Base-by-base conservation (phyloP, 2,113 vertebrate species). In the Orientallactaga bullata region DNA sequence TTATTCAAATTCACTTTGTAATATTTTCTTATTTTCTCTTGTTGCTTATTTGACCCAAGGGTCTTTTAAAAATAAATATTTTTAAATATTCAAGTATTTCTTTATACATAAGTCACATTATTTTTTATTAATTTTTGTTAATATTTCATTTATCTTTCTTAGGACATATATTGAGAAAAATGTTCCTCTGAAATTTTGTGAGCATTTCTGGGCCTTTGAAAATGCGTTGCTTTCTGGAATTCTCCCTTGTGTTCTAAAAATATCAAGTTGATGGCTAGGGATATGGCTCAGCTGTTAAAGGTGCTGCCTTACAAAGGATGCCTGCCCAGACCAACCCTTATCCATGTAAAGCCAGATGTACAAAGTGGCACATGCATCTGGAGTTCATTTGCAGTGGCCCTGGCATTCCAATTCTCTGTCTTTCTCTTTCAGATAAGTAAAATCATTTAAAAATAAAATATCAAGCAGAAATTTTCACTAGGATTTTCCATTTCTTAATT, bases 1-100 rank as follows among this genome's bases (percentile, higher is more conserved):
- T 69, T 68, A 92, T 42, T 61, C 55, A 90, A 92, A 79, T 87
- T 92, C 37, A 74, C 1, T 20, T 77, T 95, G 21, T 73, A 86
- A 80, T 93, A 69, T 63, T 79, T 89, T 84, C 35, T 51, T 51
- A 79, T 24, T 83, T 89, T 60, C 17, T 16, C 60, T 79, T 76
- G 5, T n/a, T 30, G 84, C 9, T 78, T n/a, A 12, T 58, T 88
- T 55, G 11, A 94, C 42, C 11, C 13, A 72, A 39, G 1, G 1
- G 3, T 61, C 61, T 66, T 51, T 7, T 74, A 83, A 94, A 77
- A 88, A 55, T 55, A 55, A 13, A 55, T 55, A 16, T 55, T 55
- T 55, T 15, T 8, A 55, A 55, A 16, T 2, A 55, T 55, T 55
- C 55, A 12, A 55, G 3, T 55, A 55, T 55, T 55, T 55, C 55